A percentile compares a stretch with the other conserved stretches of the same genome.
Conservation (phyloP, 2,113 vertebrate genomes). For the Syrmaticus mikado region DNA sequence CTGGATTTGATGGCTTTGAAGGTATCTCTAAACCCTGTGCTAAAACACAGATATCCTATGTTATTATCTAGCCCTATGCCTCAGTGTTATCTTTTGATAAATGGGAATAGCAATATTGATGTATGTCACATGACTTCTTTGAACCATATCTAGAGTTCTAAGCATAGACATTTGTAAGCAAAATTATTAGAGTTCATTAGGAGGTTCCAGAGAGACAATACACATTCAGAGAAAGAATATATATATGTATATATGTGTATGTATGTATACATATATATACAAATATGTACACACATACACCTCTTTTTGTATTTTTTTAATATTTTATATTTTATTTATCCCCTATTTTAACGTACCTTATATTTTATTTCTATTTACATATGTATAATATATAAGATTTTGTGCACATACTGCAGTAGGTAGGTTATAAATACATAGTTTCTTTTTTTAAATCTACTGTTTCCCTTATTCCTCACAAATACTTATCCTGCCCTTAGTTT, state of each 20-base stretch:
- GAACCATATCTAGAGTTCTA: background rate
- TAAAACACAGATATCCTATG: background rate
- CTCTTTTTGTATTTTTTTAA: background rate
- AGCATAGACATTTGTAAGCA: background rate
- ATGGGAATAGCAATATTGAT: background rate
- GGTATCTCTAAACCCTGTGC: background rate
- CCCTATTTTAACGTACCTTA: background rate
- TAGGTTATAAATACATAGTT: background rate
- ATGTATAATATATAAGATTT: background rate
- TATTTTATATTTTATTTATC: background rate
- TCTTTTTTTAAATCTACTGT: background rate
- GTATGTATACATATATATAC: background rate
- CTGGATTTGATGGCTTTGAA: background rate
- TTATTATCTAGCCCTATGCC: background rate
- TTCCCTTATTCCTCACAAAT: background rate
- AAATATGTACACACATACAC: background rate
- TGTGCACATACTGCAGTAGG: background rate
- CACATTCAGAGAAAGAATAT: background rate
- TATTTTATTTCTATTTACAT: background rate
- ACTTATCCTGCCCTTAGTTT: background rate
- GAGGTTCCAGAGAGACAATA: background rate
- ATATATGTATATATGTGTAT: background rate
- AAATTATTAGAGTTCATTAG: background rate
- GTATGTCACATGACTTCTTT: background rate
- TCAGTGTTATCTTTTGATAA: background rate